Conservation (phyloP, 2,797 vertebrate species). For the Microtus agrestis region DNA sequence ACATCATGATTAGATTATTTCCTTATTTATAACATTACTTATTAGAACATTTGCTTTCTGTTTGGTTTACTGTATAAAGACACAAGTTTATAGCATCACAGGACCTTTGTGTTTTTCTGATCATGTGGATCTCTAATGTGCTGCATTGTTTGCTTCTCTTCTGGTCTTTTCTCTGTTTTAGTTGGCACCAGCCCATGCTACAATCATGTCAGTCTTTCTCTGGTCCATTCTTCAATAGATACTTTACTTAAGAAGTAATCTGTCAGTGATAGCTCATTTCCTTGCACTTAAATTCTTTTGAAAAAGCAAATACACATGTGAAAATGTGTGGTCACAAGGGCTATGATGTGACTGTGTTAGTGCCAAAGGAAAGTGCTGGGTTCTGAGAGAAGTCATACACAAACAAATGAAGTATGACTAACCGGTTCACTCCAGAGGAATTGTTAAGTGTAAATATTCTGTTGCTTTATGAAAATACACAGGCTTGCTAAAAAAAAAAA, state of each 20-base stretch:
- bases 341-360: not conserved
- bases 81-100: not conserved
- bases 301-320: not conserved
- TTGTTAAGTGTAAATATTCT: not conserved
- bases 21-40: not conserved
- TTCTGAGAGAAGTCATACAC: not conserved
- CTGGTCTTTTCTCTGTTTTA: not conserved
- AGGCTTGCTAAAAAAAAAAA: not conserved
- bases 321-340: not conserved
- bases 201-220: not conserved
- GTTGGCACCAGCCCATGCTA: accelerated
- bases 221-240: not conserved
- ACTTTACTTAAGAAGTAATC: not conserved
- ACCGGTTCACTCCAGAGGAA: not conserved
- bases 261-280: not conserved
- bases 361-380: not conserved
- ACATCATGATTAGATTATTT: not conserved
- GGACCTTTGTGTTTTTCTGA: not conserved
- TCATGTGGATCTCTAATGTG: not conserved
- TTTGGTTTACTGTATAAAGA: not conserved
- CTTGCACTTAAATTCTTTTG: not conserved
- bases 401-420: not conserved
- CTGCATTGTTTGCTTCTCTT: not conserved
- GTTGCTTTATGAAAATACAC: not conserved
- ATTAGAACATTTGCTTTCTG: not conserved